These are phyloP conservation scores for Melanogrammus aeglefinus DNA, from an alignment of 2,797 vertebrate genomes.

Conservation along the genomic window DNA sequence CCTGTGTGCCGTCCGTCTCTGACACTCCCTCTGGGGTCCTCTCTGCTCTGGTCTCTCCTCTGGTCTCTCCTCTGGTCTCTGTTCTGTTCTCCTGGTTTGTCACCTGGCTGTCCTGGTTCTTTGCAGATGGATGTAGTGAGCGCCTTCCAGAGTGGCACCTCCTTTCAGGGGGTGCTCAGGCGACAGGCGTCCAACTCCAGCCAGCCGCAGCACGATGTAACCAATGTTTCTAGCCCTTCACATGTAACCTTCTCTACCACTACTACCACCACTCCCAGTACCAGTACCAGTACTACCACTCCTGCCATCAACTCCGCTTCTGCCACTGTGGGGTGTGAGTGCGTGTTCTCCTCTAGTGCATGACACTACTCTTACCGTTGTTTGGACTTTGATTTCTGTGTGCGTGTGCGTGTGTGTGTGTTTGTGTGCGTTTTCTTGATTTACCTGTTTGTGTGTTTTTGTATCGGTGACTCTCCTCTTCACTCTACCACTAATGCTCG, in stretches of 20 bases:
- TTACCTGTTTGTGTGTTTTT: slow-evolving; percentile 34
- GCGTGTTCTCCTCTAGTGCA: slow-evolving; percentile 99
- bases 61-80: neutral
- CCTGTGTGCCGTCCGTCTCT: slow-evolving; percentile 21
- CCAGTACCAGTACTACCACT: slow-evolving; percentile 67
- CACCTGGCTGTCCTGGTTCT: slow-evolving; percentile 94
- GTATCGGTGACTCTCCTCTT: slow-evolving; percentile 68
- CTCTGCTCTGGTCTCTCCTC: neutral
- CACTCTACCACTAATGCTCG: slow-evolving; percentile 69
- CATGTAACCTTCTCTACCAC: slow-evolving; percentile 99
- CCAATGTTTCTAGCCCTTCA: slow-evolving; percentile 99
- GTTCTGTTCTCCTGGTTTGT: slow-evolving; percentile 53
- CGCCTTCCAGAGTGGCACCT: slow-evolving; percentile 99
- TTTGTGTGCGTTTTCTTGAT: slow-evolving; percentile 12
- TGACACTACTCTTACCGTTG: slow-evolving; percentile 74
- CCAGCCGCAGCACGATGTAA: slow-evolving; percentile 99
- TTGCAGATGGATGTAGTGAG: slow-evolving; percentile 99
- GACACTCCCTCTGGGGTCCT: slow-evolving; percentile 57
- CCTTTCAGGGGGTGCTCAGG: slow-evolving; percentile 99
- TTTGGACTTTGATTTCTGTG: neutral
- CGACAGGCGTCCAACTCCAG: slow-evolving; percentile 99
- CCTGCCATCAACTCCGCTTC: slow-evolving; percentile 94
- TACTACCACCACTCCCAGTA: slow-evolving; percentile 87
- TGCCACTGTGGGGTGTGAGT: slow-evolving; percentile 99
- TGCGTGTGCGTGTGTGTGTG: neutral